Evolutionary conservation across 2,797 vertebrate species (phyloP).

Genomic region (Kryptopterus vitreolus): DNA sequence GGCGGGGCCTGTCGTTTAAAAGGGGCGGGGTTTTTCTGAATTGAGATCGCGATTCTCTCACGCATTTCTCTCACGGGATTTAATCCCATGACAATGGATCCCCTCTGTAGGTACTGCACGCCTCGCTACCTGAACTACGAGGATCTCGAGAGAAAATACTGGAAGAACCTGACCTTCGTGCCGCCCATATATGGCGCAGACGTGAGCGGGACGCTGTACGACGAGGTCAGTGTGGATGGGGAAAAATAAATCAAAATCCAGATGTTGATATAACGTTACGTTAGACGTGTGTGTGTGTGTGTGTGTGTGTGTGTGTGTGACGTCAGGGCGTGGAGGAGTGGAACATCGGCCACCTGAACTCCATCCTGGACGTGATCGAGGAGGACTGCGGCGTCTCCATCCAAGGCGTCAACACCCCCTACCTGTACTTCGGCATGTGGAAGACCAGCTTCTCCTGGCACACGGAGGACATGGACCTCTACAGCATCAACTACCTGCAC

Average conservation of each 20-base stretch:
- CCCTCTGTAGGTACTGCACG: constrained; percentile 84
- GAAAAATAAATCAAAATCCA: not conserved
- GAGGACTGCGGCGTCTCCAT: constrained; percentile 95
- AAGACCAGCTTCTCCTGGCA: constrained; percentile 99
- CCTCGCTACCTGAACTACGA: constrained; percentile 93
- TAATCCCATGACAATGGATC: too few relatives aligned
- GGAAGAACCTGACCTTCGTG: constrained; percentile 97
- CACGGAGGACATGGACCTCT: constrained; percentile 98
- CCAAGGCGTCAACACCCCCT: constrained; percentile 96
- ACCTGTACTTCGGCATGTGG: constrained; percentile 99
- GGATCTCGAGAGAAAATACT: constrained; percentile 97
- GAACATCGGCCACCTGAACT: constrained; percentile 94
- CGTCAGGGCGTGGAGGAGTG: constrained; percentile 87
- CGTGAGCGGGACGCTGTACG: constrained; percentile 93
- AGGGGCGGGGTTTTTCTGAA: not conserved
- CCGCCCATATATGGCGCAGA: constrained; percentile 97
- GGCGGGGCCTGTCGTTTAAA: not conserved
- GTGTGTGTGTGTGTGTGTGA: not conserved
- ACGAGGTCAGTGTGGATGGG: constrained; percentile 78
- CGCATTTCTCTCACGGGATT: too few relatives aligned
- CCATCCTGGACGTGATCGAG: constrained; percentile 90
- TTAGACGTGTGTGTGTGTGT: not conserved
- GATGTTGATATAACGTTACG: not conserved
- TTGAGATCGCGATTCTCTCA: too few relatives aligned
- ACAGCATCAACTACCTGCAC: constrained; percentile 64